Percentiles rank a stretch among this genome's conserved stretches.
These are phyloP conservation scores for Pagetopsis macropterus DNA, from an alignment of 2,797 vertebrate genomes.

Conservation along the genomic window DNA sequence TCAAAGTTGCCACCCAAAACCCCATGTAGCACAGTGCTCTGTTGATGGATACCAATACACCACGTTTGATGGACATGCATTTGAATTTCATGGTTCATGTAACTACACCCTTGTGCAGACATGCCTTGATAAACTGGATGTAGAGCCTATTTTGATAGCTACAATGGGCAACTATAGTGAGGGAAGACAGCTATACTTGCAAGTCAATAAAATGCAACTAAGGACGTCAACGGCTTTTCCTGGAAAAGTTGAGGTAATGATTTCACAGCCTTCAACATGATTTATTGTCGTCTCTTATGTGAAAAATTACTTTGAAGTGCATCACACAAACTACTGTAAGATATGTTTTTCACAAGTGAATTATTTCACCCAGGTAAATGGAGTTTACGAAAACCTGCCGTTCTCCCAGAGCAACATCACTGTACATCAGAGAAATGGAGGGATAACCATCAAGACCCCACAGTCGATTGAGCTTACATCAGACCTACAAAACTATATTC, in stretches of 20 bases:
- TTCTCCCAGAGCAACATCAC: slow-evolving; percentile 41
- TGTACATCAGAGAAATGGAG: slow-evolving; percentile 36
- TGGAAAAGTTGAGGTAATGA: slow-evolving; percentile 49
- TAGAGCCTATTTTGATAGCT: slow-evolving; percentile 57
- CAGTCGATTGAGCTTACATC: slow-evolving; percentile 39
- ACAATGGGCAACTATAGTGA: slow-evolving; percentile 8
- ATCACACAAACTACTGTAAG: slow-evolving; percentile 10
- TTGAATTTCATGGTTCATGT: slow-evolving; percentile 69
- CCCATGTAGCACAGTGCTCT: slow-evolving; percentile 50
- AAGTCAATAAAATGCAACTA: slow-evolving; percentile 47
- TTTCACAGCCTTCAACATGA: slow-evolving; percentile 34
- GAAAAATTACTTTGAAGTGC: too few species aligned
- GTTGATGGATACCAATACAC: slow-evolving; percentile 56
- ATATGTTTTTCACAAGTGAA: slow-evolving; percentile 8
- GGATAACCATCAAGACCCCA: slow-evolving; percentile 6
- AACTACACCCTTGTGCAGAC: slow-evolving; percentile 61
- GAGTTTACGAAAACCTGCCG: slow-evolving; percentile 52
- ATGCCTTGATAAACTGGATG: slow-evolving; percentile 23
- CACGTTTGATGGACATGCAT: slow-evolving; percentile 62
- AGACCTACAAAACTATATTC: slow-evolving; percentile 28
- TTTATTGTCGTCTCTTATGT: slow-evolving; percentile 15
- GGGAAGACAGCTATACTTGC: slow-evolving; percentile 32
- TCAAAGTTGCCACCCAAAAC: slow-evolving; percentile 69
- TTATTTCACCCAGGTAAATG: slow-evolving; percentile 61
- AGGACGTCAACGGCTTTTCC: slow-evolving; percentile 26